Base-by-base conservation (phyloP, 1,140 invertebrate species). In the Ceratoteleas bidentatus region DNA sequence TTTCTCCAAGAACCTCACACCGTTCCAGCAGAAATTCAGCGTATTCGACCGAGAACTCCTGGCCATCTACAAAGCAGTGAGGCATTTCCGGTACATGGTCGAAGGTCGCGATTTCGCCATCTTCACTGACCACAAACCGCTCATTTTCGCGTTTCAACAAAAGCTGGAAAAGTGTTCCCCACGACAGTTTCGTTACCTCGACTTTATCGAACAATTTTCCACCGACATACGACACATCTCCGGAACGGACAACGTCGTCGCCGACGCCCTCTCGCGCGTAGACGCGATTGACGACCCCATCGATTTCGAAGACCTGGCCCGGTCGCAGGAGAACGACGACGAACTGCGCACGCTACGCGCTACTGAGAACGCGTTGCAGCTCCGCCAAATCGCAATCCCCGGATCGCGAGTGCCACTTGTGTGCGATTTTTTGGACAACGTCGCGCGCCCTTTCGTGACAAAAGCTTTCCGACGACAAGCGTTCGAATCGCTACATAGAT, bases 121-220 rank as follows among this genome's bases (percentile, higher is more conserved):
- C 6, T 58, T 58, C 4, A 74, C 53, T 9, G 60, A 74, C 10
- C 60, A 65, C 14, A 57, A 57, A n/a, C 58, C 58, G 2, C 14
- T 73, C 0, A 62, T 33, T 0, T 62, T 34, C 33, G 69, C 69
- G 0, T 73, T 73, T 32, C 16, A 47, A 4, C 58, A 70, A 49
- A 81, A 69, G 0, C 16, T 2, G 1, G 52, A 72, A 3, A 65
- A 76, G 33, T 49, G 40, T 9, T 47, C 66, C 5, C 66, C 85
- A 10, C 38, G 83, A 2, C 86, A 82, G 45, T 83, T 83, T 49
- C 73, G 70, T n/a, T 83, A 91, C 16, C 52, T 91, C 0, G 85
- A 91, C 61, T 90, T 80, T 15, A 88, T 92, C n/a, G 66, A 77
- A 2, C 88, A 91, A 80, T 90, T 89, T 70, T 84, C 86, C 0